phyloP scores from a whole-genome alignment of 2,888 invertebrate species.

The Tromatobia lineatoria region DNA sequence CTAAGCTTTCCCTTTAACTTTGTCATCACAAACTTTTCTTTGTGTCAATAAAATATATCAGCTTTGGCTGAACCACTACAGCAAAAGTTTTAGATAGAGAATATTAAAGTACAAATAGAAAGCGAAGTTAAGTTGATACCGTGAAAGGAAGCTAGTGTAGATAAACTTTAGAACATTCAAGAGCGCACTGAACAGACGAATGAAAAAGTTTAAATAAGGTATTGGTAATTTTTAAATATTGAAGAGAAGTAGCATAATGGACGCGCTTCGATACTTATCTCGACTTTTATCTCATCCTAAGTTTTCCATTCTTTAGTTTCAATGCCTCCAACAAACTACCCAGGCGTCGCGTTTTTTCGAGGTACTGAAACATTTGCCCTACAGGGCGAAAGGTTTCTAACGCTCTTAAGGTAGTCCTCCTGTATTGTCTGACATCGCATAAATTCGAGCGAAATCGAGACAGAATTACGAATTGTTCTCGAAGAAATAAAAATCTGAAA shows the following conservation, averaged over 20 bases:
- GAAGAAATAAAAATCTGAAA: no score
- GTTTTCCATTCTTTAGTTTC: not conserved
- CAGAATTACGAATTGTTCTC: no score
- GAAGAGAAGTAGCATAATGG: not conserved
- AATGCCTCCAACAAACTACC: not conserved
- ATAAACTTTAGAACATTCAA: not conserved
- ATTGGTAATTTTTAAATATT: not conserved
- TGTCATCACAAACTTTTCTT: not conserved
- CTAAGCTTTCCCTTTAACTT: not conserved
- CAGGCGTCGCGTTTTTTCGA: no score
- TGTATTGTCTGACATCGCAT: no score
- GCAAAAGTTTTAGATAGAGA: not conserved
- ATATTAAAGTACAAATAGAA: not conserved
- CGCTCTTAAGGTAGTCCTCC: no score
- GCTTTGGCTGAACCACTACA: not conserved
- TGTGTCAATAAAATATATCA: conserved; percentile 1
- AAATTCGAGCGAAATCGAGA: no score
- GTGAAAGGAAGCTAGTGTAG: not conserved
- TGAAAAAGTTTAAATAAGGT: not conserved
- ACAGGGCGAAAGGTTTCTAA: no score
- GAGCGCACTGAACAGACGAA: not conserved
- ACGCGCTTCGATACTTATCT: not conserved
- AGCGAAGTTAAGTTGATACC: not conserved
- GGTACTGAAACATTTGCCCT: no score
- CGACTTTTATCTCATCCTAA: not conserved